phyloP scores from a whole-genome alignment of 2,797 vertebrate species.

The Brachyrhaphis roseni region DNA sequence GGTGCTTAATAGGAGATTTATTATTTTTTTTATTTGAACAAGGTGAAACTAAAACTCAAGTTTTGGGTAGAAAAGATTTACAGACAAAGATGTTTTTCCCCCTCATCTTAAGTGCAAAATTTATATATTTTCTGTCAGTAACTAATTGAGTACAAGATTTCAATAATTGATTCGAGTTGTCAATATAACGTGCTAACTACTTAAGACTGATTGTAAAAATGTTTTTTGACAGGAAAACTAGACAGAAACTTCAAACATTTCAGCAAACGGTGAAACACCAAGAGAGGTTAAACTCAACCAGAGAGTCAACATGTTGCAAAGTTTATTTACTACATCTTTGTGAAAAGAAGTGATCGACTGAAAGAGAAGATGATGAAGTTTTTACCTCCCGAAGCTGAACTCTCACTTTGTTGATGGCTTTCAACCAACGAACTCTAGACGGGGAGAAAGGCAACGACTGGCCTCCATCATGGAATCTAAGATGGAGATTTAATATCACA shows the following conservation, averaged over 20 bases:
- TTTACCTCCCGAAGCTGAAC: conserved; percentile 95
- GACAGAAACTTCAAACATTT: neutral
- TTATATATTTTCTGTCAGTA: too few species aligned
- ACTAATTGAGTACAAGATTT: too few species aligned
- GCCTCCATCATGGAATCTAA: conserved; percentile 80
- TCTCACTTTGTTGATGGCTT: conserved; percentile 95
- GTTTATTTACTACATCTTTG: conserved; percentile 3
- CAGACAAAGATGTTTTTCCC: too few species aligned
- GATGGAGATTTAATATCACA: neutral
- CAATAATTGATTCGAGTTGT: too few species aligned
- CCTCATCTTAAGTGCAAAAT: too few species aligned
- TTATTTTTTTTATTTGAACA: too few species aligned
- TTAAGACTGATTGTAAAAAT: neutral
- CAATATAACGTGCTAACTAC: too few species aligned
- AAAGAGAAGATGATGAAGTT: conserved; percentile 13
- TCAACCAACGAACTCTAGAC: conserved; percentile 91
- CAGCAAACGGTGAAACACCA: neutral
- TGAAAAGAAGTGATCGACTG: neutral
- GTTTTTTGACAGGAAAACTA: neutral
- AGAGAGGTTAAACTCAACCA: conserved; percentile 73
- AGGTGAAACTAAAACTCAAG: too few species aligned
- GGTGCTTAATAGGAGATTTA: too few species aligned
- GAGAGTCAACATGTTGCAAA: conserved; percentile 17
- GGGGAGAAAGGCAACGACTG: conserved; percentile 84
- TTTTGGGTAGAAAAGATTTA: too few species aligned